These are phyloP conservation scores for Hipparchia semele DNA, from an alignment of 2,888 invertebrate genomes.

Conservation along the genomic window DNA sequence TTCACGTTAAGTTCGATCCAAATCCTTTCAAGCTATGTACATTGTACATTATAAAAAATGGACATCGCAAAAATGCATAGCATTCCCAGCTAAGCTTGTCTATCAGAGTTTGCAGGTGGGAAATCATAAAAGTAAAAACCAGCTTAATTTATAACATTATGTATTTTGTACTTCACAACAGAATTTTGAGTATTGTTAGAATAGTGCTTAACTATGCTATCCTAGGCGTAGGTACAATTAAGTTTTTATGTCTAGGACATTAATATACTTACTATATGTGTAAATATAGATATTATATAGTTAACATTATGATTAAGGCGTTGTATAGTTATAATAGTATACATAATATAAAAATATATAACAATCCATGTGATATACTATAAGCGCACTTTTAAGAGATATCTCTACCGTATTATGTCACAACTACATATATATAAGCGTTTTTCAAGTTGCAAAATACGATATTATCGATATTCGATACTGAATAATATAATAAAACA, in stretches of 20 bases:
- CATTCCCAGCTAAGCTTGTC: no score
- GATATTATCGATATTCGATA: no score
- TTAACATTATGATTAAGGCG: neutral
- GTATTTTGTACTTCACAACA: slow-evolving; percentile 60
- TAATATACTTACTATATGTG: slow-evolving; percentile 1
- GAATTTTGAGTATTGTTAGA: slow-evolving; percentile 57
- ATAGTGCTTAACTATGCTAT: slow-evolving; percentile 44
- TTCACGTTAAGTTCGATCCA: neutral
- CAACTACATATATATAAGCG: neutral
- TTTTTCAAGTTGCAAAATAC: neutral
- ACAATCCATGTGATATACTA: slow-evolving; percentile 1
- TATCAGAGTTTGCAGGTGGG: no score
- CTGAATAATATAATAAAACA: neutral
- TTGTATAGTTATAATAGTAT: neutral
- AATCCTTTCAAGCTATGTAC: neutral
- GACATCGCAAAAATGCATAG: no score
- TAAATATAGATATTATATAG: neutral
- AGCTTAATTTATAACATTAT: slow-evolving; percentile 33
- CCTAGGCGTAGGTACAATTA: slow-evolving; percentile 31
- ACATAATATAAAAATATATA: slow-evolving; percentile 6
- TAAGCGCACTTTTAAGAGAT: neutral
- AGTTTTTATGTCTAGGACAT: slow-evolving; percentile 30
- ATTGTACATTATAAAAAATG: neutral
- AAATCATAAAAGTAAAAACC: slow-evolving; percentile 4
- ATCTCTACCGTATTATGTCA: neutral